Base-by-base conservation (phyloP, 2,797 vertebrate genomes). In the Helarctos malayanus region DNA sequence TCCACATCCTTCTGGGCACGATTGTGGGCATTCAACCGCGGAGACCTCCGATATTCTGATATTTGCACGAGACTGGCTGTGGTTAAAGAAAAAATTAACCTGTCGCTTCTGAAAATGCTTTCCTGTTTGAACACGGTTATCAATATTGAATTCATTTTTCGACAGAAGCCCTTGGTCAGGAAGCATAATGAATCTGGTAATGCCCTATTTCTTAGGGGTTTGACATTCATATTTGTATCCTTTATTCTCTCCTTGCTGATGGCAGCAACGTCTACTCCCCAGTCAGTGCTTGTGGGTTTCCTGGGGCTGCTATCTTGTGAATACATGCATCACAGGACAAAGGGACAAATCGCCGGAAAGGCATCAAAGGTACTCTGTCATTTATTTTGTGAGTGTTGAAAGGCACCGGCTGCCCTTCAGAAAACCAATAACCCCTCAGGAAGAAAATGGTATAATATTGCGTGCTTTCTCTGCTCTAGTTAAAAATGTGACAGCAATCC, bases 341-440 rank as follows among this genome's bases (percentile, higher is more conserved):
- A 91, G 63, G 89, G 54, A 96, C 82, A 94, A 27, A 63, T 69
- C 0, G 0, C 0, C 8, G 65, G 35, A 54, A 69, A 7, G 3
- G 25, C 73, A 29, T 75, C 29, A 5, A 32, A 78, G 75, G 41
- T 57, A 8, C 25, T 41, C 65, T 95, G 47, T 88, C 96, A 52
- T 56, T 96, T 73, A 57, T 59, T 78, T 89, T 91, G 79, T 49
- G 56, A 76, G 11, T 78, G 29, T 35, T 21, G 49, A 54, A 97
- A 96, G 79, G 61, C 27, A 63, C n/a, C 69, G 84, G 54, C 27
- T 86, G 84, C 41, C 54, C 61, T 97, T 95, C 69, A 27, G 63
- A 91, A 95, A 69, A 95, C 41, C 54, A 95, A 13, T 93, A 5
- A 96, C 56, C 14, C 7, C 68, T 97, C 89, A 92, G 68, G 85